Conservation (phyloP, 2,888 invertebrate genomes). For the Drosophila acutilabella region DNA sequence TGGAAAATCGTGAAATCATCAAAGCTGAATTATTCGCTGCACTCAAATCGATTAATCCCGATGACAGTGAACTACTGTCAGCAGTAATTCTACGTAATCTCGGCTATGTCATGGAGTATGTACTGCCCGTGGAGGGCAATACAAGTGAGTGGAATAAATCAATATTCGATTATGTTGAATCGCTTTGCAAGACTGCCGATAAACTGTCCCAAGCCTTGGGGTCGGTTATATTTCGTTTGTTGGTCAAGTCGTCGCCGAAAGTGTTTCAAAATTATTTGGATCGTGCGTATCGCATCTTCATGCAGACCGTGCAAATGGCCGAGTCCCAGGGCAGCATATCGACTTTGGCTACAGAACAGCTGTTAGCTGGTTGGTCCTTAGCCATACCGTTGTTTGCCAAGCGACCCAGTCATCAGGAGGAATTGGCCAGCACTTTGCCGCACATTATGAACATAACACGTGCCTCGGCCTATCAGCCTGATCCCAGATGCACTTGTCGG, state of each 20-base stretch:
- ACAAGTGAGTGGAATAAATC: conserved; percentile 20
- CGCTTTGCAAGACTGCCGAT: not conserved
- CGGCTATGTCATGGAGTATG: conserved; percentile 17
- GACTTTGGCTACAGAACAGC: conserved; percentile 7
- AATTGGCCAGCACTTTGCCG: not conserved
- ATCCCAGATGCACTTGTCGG: not conserved
- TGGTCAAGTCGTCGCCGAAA: conserved; percentile 12
- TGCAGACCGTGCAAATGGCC: conserved; percentile 16
- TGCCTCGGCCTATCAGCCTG: not conserved
- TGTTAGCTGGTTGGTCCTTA: conserved; percentile 17
- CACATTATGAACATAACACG: conserved; percentile 17
- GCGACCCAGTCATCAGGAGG: not conserved
- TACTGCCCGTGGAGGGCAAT: not conserved
- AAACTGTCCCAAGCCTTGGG: conserved; percentile 2
- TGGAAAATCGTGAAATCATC: not conserved
- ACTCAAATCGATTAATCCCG: not conserved
- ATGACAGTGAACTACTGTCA: conserved; percentile 1
- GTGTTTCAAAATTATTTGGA: conserved; percentile 12
- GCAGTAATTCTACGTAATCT: conserved; percentile 1
- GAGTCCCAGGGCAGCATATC: conserved; percentile 1
- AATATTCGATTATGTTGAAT: conserved; percentile 25
- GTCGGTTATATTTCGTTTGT: conserved; percentile 7
- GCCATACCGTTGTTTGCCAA: not conserved
- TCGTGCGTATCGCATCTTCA: conserved; percentile 18
- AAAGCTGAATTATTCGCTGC: conserved; percentile 1